phyloP scores from a whole-genome alignment of 2,797 vertebrate species.

The Chanos chanos region DNA sequence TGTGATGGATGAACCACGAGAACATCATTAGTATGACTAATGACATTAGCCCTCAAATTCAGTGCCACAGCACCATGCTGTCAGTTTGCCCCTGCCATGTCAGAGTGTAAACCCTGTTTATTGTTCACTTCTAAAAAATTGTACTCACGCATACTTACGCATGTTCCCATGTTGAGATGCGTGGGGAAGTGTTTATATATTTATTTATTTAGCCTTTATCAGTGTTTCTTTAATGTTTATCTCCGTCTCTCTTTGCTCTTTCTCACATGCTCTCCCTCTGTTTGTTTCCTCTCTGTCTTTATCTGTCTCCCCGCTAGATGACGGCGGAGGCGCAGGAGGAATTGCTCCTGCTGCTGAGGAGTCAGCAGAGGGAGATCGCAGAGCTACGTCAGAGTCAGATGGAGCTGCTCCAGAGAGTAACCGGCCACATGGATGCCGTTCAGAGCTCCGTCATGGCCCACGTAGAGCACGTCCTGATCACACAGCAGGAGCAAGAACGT shows the following conservation, averaged over 20 bases:
- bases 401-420: constrained; percentile 81
- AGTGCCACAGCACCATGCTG: too few species aligned
- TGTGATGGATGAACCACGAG: too few species aligned
- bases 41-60: too few species aligned
- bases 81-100: too few species aligned
- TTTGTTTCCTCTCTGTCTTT: background rate
- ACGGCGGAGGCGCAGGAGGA: constrained; percentile 82
- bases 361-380: constrained; percentile 86
- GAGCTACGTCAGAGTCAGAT: constrained; percentile 85
- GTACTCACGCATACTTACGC: too few species aligned
- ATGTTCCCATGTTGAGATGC: too few species aligned
- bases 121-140: too few species aligned
- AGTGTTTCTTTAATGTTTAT: background rate
- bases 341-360: constrained; percentile 82
- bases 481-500: constrained; percentile 91
- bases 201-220: background rate
- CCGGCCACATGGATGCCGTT: constrained; percentile 73
- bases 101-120: too few species aligned
- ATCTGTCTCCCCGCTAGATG: constrained; percentile 50
- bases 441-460: constrained; percentile 88
- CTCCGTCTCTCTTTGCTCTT: too few species aligned
- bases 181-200: background rate
- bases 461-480: constrained; percentile 81
- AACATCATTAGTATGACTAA: too few species aligned
- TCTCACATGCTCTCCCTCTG: too few species aligned